These are phyloP conservation scores for Streptopelia turtur DNA, from an alignment of 2,797 vertebrate genomes.

Conservation along the genomic window DNA sequence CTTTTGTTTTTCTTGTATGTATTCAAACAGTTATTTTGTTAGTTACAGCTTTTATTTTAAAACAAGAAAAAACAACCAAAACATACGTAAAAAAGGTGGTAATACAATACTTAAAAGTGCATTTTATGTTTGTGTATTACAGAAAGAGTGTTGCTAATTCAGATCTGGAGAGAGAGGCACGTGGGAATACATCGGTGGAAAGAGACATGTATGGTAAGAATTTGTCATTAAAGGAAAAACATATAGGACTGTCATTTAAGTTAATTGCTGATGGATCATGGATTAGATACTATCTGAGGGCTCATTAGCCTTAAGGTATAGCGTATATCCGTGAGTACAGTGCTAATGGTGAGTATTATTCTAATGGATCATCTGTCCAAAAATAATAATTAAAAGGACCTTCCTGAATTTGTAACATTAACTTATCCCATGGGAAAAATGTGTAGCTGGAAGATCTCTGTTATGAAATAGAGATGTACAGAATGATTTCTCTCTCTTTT, in stretches of 20 bases:
- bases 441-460: background rate
- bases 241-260: background rate
- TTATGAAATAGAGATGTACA: background rate
- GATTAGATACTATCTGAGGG: background rate
- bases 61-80: background rate
- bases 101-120: background rate
- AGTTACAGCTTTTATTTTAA: background rate
- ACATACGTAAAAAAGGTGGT: background rate
- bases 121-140: background rate
- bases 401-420: background rate
- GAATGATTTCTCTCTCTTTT: background rate
- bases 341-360: background rate
- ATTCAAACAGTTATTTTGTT: background rate
- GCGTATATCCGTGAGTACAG: background rate
- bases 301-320: constrained; percentile 15
- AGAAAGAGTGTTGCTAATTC: background rate
- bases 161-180: background rate
- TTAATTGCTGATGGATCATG: constrained; percentile 14
- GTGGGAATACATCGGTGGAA: fast-evolving
- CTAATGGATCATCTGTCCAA: constrained; percentile 35
- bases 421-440: background rate
- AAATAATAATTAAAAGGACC: constrained; percentile 37
- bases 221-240: background rate
- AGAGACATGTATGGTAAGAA: background rate
- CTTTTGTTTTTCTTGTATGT: background rate